Percentiles rank a stretch among this genome's conserved stretches.
Evolutionary conservation across 1,140 invertebrate genomes (phyloP).

Genomic region (Aplysia californica): DNA sequence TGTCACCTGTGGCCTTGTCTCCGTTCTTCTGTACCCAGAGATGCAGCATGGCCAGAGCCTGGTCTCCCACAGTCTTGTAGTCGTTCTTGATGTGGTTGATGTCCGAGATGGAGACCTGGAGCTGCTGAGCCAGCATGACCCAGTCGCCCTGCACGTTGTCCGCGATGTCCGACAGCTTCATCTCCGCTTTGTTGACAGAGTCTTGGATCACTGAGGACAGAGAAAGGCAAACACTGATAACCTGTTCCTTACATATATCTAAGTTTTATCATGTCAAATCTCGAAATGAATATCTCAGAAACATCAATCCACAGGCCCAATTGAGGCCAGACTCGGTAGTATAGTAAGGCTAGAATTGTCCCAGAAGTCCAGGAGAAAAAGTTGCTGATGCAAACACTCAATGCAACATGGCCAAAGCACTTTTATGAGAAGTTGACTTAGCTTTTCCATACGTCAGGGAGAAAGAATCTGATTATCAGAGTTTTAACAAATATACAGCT

Average conservation of each 20-base stretch:
- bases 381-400: no score
- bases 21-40: slow-evolving; percentile 82
- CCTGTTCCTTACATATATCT: no score
- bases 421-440: no score
- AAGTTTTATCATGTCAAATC: not conserved
- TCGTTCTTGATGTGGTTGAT: slow-evolving; percentile 89
- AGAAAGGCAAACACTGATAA: not conserved
- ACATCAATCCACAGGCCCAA: no score
- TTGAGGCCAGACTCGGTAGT: no score
- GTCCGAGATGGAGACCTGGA: slow-evolving; percentile 87
- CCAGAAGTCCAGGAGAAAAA: no score
- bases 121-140: slow-evolving; percentile 81
- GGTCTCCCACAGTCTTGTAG: slow-evolving; percentile 85
- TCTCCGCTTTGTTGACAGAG: slow-evolving; percentile 74
- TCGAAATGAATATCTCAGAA: no score
- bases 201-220: slow-evolving; percentile 52
- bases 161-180: slow-evolving; percentile 91
- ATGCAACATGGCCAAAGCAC: no score
- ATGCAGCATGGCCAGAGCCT: slow-evolving; percentile 93
- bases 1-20: slow-evolving; percentile 82
- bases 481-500: no score
- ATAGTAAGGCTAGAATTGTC: no score
- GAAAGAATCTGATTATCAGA: no score
- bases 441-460: no score
- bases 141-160: slow-evolving; percentile 92